These are phyloP conservation scores for Odocoileus virginianus DNA, from an alignment of 2,113 vertebrate species.

Conservation along the genomic window DNA sequence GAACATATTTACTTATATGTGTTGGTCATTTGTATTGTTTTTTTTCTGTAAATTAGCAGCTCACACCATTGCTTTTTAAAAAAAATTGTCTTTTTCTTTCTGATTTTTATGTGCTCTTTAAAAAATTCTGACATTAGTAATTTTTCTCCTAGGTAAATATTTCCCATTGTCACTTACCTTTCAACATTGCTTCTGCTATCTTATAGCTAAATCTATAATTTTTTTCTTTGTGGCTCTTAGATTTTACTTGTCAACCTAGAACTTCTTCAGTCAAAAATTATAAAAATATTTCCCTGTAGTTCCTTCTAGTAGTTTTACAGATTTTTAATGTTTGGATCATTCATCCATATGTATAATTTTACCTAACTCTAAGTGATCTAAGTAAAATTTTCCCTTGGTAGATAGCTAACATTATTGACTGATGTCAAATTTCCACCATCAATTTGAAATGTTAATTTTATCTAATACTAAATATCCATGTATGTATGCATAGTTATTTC, in stretches of 20 bases:
- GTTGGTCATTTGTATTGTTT: neutral
- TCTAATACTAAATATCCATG: neutral
- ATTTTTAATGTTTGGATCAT: neutral
- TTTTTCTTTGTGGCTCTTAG: neutral
- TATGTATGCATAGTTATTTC: neutral
- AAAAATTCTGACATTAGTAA: neutral
- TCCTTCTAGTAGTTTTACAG: neutral
- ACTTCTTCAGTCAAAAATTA: neutral
- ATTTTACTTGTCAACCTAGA: neutral
- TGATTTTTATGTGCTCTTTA: neutral
- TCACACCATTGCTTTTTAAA: neutral
- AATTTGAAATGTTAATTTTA: neutral
- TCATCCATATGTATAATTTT: neutral
- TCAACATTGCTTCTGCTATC: neutral
- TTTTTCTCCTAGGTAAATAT: neutral
- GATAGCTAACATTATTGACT: neutral
- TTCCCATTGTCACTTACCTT: neutral
- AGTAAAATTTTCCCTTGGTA: slow-evolving; percentile 12
- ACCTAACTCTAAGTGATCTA: neutral
- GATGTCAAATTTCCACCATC: neutral
- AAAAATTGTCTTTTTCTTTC: neutral
- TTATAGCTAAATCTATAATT: neutral
- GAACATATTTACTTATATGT: neutral
- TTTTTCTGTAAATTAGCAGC: neutral
- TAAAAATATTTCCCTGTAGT: neutral